Evolutionary conservation across 2,797 vertebrate species (phyloP).

Genomic region (Alcedo quadribrachys): DNA sequence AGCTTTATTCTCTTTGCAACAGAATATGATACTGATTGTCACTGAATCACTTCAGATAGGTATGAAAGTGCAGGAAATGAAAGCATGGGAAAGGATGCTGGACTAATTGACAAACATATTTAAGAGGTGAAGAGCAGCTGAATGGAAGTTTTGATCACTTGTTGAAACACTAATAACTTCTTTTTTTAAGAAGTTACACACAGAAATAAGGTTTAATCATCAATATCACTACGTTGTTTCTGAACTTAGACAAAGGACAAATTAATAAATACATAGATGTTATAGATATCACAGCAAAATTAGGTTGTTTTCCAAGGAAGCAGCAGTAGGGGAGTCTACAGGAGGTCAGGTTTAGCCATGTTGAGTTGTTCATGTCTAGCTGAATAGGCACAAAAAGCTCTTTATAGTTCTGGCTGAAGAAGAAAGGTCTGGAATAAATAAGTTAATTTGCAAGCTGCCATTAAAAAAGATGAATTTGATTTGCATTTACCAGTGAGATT

Average conservation of each 20-base stretch:
- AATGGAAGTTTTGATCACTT: not conserved
- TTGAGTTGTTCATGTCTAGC: not conserved
- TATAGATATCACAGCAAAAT: not conserved
- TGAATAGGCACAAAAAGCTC: not conserved
- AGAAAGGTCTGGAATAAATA: not conserved
- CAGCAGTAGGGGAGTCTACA: not conserved
- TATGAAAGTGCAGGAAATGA: not conserved
- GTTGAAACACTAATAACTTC: not conserved
- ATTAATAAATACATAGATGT: not conserved
- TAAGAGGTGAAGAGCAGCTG: not conserved
- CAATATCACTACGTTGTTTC: not conserved
- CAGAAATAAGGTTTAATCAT: not conserved
- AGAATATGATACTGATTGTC: not conserved
- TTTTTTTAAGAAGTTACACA: not conserved
- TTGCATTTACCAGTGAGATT: not conserved
- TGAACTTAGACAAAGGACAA: not conserved
- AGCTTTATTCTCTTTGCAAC: not conserved
- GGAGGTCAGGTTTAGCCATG: not conserved
- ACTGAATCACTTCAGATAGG: not conserved
- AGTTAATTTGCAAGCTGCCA: not conserved
- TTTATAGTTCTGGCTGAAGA: not conserved
- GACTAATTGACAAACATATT: not conserved
- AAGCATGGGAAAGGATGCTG: not conserved
- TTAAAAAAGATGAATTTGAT: not conserved
- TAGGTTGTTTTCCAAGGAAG: not conserved